Evolutionary conservation across 2,888 invertebrate genomes (phyloP).

Genomic region (Anthophora plumipes): DNA sequence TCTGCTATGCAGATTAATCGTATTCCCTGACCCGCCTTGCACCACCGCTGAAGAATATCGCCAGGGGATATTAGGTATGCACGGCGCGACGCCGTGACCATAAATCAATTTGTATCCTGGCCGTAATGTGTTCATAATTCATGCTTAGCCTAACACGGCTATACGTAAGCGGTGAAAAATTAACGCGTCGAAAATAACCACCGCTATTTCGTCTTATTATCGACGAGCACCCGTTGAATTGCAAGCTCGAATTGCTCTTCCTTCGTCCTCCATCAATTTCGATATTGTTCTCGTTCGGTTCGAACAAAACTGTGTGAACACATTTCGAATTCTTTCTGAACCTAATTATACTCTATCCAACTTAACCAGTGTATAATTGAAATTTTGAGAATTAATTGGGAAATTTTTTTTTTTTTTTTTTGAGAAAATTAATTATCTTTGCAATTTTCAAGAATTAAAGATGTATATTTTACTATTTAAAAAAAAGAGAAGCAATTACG

Average conservation of each 20-base stretch:
- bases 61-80: constrained; percentile 82
- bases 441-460: too few relatives aligned
- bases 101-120: constrained; percentile 84
- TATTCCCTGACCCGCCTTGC: constrained; percentile 75
- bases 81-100: constrained; percentile 79
- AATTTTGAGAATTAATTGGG: too few relatives aligned
- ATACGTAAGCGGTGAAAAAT: constrained; percentile 77
- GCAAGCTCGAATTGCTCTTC: neutral
- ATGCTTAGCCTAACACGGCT: constrained; percentile 81
- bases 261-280: neutral
- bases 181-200: constrained; percentile 76
- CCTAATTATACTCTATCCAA: too few relatives aligned
- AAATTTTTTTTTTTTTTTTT: too few relatives aligned
- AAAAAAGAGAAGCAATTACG: too few relatives aligned
- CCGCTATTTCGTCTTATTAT: constrained; percentile 55
- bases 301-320: too few relatives aligned
- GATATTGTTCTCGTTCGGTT: neutral
- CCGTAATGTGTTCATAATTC: constrained; percentile 84
- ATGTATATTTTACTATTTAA: too few relatives aligned
- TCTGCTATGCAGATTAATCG: constrained; percentile 80
- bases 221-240: neutral
- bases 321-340: too few relatives aligned
- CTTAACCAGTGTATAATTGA: neutral
- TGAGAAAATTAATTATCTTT: too few relatives aligned
- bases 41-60: constrained; percentile 76